Evolutionary conservation across 1,140 invertebrate genomes (phyloP).

Genomic region (Chelonus insularis): DNA sequence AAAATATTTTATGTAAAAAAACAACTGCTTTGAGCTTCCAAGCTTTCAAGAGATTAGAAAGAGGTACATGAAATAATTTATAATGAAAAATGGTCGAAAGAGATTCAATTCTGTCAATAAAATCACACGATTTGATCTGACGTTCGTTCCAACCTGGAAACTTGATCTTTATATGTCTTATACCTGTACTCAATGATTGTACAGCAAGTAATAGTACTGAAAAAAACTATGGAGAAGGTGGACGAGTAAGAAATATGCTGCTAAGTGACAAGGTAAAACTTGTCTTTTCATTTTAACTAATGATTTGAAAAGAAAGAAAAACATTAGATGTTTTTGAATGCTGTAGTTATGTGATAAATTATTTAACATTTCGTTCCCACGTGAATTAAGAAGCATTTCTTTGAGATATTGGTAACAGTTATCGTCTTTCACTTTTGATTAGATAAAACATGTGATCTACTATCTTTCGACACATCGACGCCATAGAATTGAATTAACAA

Average conservation of each 20-base stretch:
- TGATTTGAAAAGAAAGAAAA: too few species aligned
- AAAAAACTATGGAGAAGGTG: background rate
- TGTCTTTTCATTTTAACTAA: background rate
- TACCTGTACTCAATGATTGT: background rate
- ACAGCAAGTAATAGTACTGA: background rate
- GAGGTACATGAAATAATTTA: too few species aligned
- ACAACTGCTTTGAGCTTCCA: too few species aligned
- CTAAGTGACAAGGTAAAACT: constrained; percentile 5
- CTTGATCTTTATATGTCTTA: background rate
- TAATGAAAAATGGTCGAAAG: background rate
- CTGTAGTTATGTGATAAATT: too few species aligned
- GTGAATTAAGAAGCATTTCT: background rate
- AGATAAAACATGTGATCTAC: constrained; percentile 12
- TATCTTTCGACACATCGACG: constrained; percentile 10
- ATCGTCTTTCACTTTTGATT: constrained; percentile 5
- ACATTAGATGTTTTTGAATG: too few species aligned
- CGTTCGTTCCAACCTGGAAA: background rate
- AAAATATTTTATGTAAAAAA: too few species aligned
- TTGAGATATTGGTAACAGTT: background rate
- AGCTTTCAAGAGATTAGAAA: too few species aligned
- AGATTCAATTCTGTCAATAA: background rate
- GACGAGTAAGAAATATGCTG: background rate
- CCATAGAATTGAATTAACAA: background rate
- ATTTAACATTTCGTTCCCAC: background rate
- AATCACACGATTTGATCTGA: constrained; percentile 9